Evolutionary conservation across 2,113 vertebrate species (phyloP).

Genomic region (Gnathonemus longibarbis): DNA sequence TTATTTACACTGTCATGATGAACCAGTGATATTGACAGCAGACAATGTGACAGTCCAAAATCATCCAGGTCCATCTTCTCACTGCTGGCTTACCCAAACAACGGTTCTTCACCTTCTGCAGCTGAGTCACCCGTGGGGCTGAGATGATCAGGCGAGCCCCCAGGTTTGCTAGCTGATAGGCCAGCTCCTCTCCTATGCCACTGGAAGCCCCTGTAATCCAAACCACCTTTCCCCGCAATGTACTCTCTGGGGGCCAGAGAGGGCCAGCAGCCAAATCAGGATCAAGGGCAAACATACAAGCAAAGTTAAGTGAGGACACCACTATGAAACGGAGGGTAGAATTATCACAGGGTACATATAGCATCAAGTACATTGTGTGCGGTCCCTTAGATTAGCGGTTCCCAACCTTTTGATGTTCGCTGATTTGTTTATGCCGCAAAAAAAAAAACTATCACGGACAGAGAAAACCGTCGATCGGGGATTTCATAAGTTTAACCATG

Average conservation of each 20-base stretch:
- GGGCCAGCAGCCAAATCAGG: background rate
- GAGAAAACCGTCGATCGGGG: too few relatives aligned
- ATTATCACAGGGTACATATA: background rate
- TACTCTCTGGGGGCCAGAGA: constrained; percentile 58
- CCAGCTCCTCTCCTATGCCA: constrained; percentile 88
- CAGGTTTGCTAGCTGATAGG: constrained; percentile 75
- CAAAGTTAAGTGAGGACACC: background rate
- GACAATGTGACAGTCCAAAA: background rate
- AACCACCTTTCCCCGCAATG: constrained; percentile 74
- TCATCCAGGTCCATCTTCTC: background rate
- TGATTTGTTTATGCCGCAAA: background rate
- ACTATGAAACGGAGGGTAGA: background rate
- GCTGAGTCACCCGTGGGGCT: constrained; percentile 71
- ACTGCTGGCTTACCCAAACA: constrained; percentile 70
- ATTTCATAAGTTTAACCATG: too few relatives aligned
- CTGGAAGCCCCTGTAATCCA: constrained; percentile 95
- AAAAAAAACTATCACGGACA: too few relatives aligned
- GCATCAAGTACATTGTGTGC: background rate
- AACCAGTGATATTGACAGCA: background rate
- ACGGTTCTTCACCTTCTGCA: constrained; percentile 72
- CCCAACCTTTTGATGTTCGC: background rate
- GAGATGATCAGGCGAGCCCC: constrained; percentile 78
- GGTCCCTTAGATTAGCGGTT: background rate
- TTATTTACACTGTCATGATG: background rate
- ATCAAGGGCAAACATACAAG: background rate